Evolutionary conservation across 1,140 invertebrate genomes (phyloP), one percentile per base, ranked within the genome.

Genomic region (Drosophila mayri): DNA sequence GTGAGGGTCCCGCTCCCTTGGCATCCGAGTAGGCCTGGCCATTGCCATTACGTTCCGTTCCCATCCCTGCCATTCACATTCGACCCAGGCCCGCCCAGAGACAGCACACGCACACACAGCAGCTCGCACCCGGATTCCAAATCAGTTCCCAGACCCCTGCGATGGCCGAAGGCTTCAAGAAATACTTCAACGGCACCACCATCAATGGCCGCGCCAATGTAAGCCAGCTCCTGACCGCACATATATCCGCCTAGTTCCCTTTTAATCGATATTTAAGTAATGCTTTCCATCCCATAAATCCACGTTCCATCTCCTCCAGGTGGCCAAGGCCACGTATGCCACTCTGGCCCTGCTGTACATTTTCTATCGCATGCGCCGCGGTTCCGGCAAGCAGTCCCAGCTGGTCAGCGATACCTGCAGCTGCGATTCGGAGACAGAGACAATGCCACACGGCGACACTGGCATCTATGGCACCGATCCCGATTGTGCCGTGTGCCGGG

Each of bases 141-240:
- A 3, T 25, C 16, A 63, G 25, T 25, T 30, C 18, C 43, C 30
- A 60, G 18, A 38, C 14, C 28, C 37, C 12, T 11, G 47, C 70
- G n/a, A 90, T 90, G 85, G 66, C 74, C 32, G 85, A 88, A 1
- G 85, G 85, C 37, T 84, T 91, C 25, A 84, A 84, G 58, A 91
- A 84, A 58, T 65, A 81, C 37, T 91, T 91, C 55, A 91, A 91
- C 47, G 76, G 77, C 57, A 72, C 58, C 54, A 91, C 87, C 50
- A 60, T 87, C 7, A 64, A 37, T 16, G 87, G 87, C 3, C 83
- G 87, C 2, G 87, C 87, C n/a, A 91, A 91, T 60, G 87, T 91
- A 59, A 50, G 47, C 16, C 47, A n/a, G 0, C 16, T 28, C 9
- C 46, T 11, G 25, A 4, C 25, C 25, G 25, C 0, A 12, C 4